A percentile compares a stretch with the other conserved stretches of the same genome.
These are phyloP conservation scores for Crax fasciolata DNA, from an alignment of 2,797 vertebrate genomes.

Conservation along the genomic window DNA sequence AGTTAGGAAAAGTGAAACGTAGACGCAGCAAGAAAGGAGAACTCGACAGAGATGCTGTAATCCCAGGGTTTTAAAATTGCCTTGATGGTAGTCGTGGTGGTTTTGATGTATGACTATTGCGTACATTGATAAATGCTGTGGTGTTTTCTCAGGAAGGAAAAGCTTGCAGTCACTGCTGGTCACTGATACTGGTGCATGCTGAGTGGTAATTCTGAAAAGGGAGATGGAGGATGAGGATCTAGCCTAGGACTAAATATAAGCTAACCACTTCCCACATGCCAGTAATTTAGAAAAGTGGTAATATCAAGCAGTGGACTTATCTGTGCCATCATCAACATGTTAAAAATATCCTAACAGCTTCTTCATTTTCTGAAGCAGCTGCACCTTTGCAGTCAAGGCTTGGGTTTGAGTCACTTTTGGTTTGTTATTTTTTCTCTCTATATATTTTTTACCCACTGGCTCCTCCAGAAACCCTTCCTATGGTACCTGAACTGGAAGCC, in stretches of 20 bases:
- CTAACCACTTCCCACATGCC: slow-evolving; percentile 16
- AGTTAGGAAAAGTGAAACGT: background rate
- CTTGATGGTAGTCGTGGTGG: fast-evolving
- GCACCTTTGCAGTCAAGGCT: background rate
- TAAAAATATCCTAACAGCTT: background rate
- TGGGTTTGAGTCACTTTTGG: fast-evolving
- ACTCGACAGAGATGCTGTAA: background rate
- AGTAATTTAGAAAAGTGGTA: background rate
- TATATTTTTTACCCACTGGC: background rate
- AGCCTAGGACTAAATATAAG: fast-evolving
- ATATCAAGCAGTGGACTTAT: fast-evolving
- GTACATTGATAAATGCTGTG: fast-evolving
- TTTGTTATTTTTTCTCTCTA: background rate
- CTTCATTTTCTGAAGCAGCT: background rate
- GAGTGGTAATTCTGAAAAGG: background rate
- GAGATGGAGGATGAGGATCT: background rate
- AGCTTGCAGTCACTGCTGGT: fast-evolving
- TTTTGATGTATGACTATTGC: fast-evolving
- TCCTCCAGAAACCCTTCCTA: background rate
- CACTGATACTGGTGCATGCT: fast-evolving
- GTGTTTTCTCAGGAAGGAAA: slow-evolving; percentile 19
- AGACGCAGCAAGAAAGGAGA: fast-evolving
- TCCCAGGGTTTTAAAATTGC: background rate
- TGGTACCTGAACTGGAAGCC: background rate
- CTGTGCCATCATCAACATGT: background rate